Conservation (phyloP, 2,888 invertebrate species). For the Parasteatoda lunata region DNA sequence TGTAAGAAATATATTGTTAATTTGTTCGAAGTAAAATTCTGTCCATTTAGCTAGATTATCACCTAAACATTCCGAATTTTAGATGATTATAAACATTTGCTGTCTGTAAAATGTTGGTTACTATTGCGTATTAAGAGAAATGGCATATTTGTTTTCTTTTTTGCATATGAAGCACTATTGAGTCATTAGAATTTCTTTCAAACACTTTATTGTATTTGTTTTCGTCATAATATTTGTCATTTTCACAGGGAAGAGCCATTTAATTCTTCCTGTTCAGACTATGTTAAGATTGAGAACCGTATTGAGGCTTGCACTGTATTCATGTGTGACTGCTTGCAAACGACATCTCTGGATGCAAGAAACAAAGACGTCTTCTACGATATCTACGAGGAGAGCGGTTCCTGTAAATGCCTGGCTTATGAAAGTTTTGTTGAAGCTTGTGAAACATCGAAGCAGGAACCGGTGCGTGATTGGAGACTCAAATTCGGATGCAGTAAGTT, state of each 20-base stretch:
- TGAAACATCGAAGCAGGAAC: constrained; percentile 79
- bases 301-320: constrained; percentile 84
- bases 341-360: constrained; percentile 71
- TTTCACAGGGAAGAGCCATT: constrained; percentile 79
- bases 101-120: too few species aligned
- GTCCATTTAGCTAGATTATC: too few species aligned
- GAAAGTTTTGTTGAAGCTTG: constrained; percentile 85
- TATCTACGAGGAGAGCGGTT: constrained; percentile 73
- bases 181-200: neutral
- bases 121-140: too few species aligned
- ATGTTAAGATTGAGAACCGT: constrained; percentile 80
- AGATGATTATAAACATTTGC: too few species aligned
- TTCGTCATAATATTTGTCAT: neutral
- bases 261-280: constrained; percentile 71
- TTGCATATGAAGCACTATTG: too few species aligned
- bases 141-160: too few species aligned
- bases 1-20: too few species aligned
- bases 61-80: too few species aligned
- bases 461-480: constrained; percentile 78
- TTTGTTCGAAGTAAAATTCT: too few species aligned
- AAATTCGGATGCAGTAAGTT: constrained; percentile 71
- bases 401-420: constrained; percentile 83
- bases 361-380: constrained; percentile 66
- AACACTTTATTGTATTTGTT: neutral
- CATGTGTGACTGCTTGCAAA: constrained; percentile 82